These are phyloP conservation scores for Agrochola litura DNA, from an alignment of 2,888 invertebrate genomes.

Conservation along the genomic window DNA sequence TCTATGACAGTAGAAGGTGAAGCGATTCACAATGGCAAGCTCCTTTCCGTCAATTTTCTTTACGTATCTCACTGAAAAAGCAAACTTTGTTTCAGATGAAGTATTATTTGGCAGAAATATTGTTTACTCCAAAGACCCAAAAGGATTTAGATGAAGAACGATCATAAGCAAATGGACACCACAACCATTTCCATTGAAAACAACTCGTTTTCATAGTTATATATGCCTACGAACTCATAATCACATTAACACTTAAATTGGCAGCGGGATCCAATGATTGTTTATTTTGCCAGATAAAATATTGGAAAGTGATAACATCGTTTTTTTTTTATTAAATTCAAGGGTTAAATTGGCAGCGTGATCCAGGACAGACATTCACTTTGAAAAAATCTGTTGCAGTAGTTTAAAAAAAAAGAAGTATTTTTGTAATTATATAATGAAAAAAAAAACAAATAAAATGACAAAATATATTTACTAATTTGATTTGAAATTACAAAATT, in stretches of 20 bases:
- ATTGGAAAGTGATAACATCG: too few species aligned
- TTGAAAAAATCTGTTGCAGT: too few species aligned
- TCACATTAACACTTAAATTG: not conserved
- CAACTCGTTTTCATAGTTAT: not conserved
- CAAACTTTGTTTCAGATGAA: not conserved
- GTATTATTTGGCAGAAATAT: not conserved
- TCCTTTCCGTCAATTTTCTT: constrained; percentile 51
- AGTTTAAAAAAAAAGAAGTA: too few species aligned
- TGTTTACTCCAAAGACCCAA: not conserved
- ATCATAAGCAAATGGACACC: not conserved
- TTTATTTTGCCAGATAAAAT: too few species aligned
- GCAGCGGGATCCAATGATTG: too few species aligned
- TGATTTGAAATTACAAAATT: not conserved
- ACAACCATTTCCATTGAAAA: not conserved
- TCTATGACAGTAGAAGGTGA: constrained; percentile 52
- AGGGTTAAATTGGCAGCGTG: too few species aligned
- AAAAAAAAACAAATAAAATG: not conserved
- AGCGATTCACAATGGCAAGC: constrained; percentile 61
- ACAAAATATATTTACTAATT: not conserved
- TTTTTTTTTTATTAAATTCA: too few species aligned
- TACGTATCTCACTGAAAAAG: constrained; percentile 61
- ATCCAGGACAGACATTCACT: too few species aligned
- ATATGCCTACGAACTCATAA: not conserved
- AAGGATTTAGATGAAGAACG: not conserved
- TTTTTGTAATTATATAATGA: not conserved